These are phyloP conservation scores for Brienomyrus longianalis DNA, from an alignment of 2,113 vertebrate species.

Conservation along the genomic window DNA sequence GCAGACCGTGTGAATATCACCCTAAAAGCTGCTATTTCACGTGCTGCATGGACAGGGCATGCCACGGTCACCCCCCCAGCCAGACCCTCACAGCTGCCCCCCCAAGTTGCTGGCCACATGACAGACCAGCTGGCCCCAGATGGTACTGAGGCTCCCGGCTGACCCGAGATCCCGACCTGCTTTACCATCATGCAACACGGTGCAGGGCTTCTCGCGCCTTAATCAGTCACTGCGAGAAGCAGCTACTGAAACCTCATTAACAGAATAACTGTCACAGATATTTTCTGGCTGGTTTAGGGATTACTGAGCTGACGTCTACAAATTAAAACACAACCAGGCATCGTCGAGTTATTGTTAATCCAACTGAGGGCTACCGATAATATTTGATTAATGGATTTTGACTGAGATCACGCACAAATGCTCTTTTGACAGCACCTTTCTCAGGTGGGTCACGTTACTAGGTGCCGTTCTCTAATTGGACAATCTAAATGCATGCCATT, in stretches of 20 bases:
- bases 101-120: neutral
- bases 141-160: neutral
- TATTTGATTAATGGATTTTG: neutral
- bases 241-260: neutral
- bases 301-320: neutral
- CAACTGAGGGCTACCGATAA: neutral
- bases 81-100: conserved; percentile 6
- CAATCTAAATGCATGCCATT: neutral
- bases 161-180: conserved; percentile 5
- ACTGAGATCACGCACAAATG: neutral
- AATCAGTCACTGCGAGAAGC: neutral
- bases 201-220: neutral
- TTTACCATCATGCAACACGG: neutral
- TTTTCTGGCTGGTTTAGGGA: neutral
- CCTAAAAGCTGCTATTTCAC: no score
- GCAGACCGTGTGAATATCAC: neutral
- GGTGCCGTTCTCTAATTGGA: neutral
- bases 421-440: neutral
- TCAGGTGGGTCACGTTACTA: neutral
- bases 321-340: neutral
- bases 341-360: neutral
- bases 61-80: neutral
- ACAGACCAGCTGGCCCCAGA: conserved; percentile 1
- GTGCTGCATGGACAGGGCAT: neutral
- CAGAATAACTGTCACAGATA: neutral